These are phyloP conservation scores for Caenorhabditis drosophilae DNA, from an alignment of 2,888 invertebrate genomes.

Conservation along the genomic window DNA sequence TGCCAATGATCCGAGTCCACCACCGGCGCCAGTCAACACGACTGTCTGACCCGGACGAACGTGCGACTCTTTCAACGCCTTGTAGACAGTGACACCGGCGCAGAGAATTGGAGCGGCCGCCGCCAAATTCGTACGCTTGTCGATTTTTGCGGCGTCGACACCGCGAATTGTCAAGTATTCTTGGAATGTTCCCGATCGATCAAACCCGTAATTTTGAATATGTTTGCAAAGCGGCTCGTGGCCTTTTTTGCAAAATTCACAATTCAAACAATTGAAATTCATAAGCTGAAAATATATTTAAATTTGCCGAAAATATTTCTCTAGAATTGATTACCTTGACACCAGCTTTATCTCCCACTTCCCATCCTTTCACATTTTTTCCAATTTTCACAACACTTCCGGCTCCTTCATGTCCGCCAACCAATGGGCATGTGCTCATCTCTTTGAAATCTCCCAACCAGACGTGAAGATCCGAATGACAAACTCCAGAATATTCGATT, in stretches of 20 bases:
- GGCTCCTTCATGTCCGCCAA: constrained; percentile 56
- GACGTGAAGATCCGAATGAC: constrained; percentile 50
- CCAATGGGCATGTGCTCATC: constrained; percentile 36
- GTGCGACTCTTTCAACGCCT: constrained; percentile 48
- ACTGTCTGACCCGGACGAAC: constrained; percentile 48
- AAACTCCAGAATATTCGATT: constrained; percentile 48
- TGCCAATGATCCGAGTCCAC: constrained; percentile 50
- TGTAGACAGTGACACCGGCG: constrained; percentile 54
- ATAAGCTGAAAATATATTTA: constrained; percentile 46
- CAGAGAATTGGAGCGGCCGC: constrained; percentile 51
- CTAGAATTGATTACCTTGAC: constrained; percentile 35
- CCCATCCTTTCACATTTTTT: constrained; percentile 42
- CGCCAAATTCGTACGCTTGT: constrained; percentile 33
- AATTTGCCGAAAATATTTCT: background rate
- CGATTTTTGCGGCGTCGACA: constrained; percentile 42
- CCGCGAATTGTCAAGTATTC: constrained; percentile 48
- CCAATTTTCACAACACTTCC: constrained; percentile 48
- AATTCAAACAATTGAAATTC: constrained; percentile 48
- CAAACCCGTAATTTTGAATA: constrained; percentile 36
- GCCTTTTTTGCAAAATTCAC: constrained; percentile 51
- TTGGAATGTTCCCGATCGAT: constrained; percentile 45
- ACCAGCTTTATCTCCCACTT: constrained; percentile 51
- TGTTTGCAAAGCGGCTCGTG: constrained; percentile 46
- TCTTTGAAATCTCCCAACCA: constrained; percentile 39
- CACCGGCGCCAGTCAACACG: constrained; percentile 53